These are phyloP conservation scores for Apis cerana DNA, from an alignment of 1,140 invertebrate genomes.

Conservation along the genomic window DNA sequence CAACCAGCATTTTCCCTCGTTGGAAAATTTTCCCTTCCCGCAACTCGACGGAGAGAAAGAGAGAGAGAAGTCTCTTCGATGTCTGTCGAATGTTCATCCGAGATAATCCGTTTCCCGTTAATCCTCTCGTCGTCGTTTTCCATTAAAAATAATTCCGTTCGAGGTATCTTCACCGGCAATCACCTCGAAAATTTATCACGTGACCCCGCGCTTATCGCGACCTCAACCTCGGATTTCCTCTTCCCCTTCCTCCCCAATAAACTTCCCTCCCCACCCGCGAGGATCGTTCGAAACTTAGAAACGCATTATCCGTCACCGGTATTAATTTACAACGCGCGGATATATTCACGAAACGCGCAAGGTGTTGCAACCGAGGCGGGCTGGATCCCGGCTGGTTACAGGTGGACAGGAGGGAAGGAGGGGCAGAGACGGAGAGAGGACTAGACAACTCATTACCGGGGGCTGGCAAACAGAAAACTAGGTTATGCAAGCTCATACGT, in stretches of 20 bases:
- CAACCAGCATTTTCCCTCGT: background rate
- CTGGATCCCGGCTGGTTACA: slow-evolving; percentile 51
- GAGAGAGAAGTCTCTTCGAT: background rate
- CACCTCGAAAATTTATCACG: slow-evolving; percentile 1
- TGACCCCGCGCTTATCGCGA: slow-evolving; percentile 8
- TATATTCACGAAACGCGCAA: background rate
- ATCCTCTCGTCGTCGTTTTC: background rate
- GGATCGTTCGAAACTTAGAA: slow-evolving; percentile 30
- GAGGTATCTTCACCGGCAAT: background rate
- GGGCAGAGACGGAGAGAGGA: slow-evolving; percentile 54
- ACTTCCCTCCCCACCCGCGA: background rate
- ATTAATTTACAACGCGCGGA: slow-evolving; percentile 57
- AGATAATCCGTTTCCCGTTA: slow-evolving; percentile 17
- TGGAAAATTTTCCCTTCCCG: background rate
- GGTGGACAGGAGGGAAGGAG: slow-evolving; percentile 33
- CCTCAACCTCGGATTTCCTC: too few relatives aligned
- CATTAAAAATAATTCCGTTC: slow-evolving; percentile 42
- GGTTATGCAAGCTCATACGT: slow-evolving; percentile 79
- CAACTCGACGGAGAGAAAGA: background rate
- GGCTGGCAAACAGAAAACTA: slow-evolving; percentile 79
- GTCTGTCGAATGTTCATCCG: background rate
- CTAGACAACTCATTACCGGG: slow-evolving; percentile 78
- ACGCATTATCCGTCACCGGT: slow-evolving; percentile 34
- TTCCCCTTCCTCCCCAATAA: background rate
- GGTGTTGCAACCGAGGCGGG: slow-evolving; percentile 31